These are phyloP conservation scores for Taenaris catops DNA, from an alignment of 2,888 invertebrate genomes.

Conservation along the genomic window DNA sequence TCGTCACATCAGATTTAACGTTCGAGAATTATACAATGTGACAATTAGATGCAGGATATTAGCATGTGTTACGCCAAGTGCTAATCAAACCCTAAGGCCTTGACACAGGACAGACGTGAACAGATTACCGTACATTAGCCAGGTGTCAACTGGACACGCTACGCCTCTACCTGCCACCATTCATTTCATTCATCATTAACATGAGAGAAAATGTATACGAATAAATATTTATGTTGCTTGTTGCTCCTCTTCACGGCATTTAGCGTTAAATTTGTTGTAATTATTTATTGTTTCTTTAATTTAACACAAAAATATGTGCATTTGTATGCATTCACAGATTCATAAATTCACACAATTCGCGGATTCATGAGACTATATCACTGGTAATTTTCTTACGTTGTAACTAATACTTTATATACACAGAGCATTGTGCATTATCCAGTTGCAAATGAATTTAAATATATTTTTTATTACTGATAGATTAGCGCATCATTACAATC, in stretches of 20 bases:
- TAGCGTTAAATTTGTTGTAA: too few relatives aligned
- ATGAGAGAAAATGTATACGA: constrained; percentile 14
- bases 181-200: constrained; percentile 20
- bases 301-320: too few relatives aligned
- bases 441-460: too few relatives aligned
- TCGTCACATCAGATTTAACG: neutral
- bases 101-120: constrained; percentile 26
- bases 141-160: constrained; percentile 24
- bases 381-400: too few relatives aligned
- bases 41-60: constrained; percentile 16
- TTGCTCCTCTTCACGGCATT: too few relatives aligned
- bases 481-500: too few relatives aligned
- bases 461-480: too few relatives aligned
- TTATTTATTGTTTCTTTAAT: neutral
- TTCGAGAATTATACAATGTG: neutral
- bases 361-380: too few relatives aligned
- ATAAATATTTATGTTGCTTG: constrained; percentile 8
- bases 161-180: constrained; percentile 7
- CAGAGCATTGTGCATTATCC: too few relatives aligned
- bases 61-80: constrained; percentile 8
- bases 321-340: neutral
- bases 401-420: too few relatives aligned
- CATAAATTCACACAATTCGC: too few relatives aligned
- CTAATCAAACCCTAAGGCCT: constrained; percentile 20
- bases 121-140: constrained; percentile 26